Evolutionary conservation across 2,888 invertebrate species (phyloP).

Genomic region (Sphaeridia pumilis): DNA sequence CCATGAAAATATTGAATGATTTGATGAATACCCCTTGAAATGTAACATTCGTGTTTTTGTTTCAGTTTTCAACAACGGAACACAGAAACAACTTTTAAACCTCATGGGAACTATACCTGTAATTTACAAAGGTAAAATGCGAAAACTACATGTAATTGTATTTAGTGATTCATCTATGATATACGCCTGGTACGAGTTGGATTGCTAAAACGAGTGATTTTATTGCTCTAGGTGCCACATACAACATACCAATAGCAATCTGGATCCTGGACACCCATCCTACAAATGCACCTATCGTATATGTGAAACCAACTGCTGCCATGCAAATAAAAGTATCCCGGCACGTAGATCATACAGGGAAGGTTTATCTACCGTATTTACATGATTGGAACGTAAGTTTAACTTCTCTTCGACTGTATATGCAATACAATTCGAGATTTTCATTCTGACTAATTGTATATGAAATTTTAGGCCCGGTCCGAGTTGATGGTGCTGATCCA

Average conservation of each 20-base stretch:
- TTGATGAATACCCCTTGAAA: neutral
- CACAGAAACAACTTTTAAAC: slow-evolving; percentile 64
- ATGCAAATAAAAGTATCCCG: slow-evolving; percentile 93
- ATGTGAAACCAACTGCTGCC: slow-evolving; percentile 65
- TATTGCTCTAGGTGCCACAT: slow-evolving; percentile 52
- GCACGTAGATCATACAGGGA: slow-evolving; percentile 89
- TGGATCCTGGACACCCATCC: slow-evolving; percentile 98
- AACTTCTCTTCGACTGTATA: neutral
- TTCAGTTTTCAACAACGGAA: slow-evolving; percentile 79
- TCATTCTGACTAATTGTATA: neutral
- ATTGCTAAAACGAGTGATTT: too few species aligned
- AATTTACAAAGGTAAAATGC: slow-evolving; percentile 64
- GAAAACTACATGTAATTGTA: too few species aligned
- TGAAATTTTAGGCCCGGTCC: slow-evolving; percentile 44
- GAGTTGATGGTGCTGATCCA: slow-evolving; percentile 80
- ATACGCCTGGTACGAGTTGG: too few species aligned
- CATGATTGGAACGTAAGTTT: slow-evolving; percentile 75
- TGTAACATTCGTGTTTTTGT: slow-evolving; percentile 25
- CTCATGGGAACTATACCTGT: slow-evolving; percentile 89
- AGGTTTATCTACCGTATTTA: slow-evolving; percentile 89
- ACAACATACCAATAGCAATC: slow-evolving; percentile 93
- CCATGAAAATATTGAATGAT: neutral
- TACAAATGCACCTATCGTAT: slow-evolving; percentile 78
- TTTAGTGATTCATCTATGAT: too few species aligned
- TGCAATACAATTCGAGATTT: neutral